phyloP scores from a whole-genome alignment of 2,113 vertebrate species.

The Aptenodytes forsteri region DNA sequence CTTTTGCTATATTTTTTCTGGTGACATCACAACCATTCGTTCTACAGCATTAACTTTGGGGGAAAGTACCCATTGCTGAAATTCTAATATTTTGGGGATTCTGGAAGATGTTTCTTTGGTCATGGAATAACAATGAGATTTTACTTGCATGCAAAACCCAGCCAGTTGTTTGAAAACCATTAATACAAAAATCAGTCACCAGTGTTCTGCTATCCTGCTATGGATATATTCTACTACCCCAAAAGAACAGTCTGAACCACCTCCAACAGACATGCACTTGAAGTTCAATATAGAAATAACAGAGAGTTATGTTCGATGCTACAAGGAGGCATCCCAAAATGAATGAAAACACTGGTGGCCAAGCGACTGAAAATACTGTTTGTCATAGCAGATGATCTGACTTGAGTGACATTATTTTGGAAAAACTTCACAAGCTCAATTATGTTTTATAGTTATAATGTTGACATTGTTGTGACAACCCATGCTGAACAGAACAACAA shows the following conservation, averaged over 20 bases:
- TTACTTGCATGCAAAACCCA: not conserved
- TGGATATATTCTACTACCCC: not conserved
- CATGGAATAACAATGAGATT: not conserved
- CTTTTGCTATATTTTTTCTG: not conserved
- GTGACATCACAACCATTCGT: not conserved
- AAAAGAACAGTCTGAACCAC: not conserved
- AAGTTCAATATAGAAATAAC: not conserved
- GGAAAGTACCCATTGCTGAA: not conserved
- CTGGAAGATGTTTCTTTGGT: not conserved
- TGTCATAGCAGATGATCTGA: not conserved
- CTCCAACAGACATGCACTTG: not conserved
- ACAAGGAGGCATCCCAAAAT: not conserved
- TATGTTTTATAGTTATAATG: not conserved
- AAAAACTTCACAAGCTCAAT: slow-evolving; percentile 5
- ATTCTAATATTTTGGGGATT: not conserved
- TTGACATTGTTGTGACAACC: slow-evolving; percentile 34
- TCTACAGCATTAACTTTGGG: not conserved
- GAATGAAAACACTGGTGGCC: not conserved
- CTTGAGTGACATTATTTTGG: slow-evolving; percentile 14
- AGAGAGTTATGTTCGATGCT: not conserved
- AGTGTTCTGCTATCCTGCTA: not conserved
- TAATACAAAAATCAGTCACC: not conserved
- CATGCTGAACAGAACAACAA: slow-evolving; percentile 13
- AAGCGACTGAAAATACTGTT: not conserved
- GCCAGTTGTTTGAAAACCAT: not conserved